Conservation (phyloP, 1,140 invertebrate genomes). For the Drosophila leontia region DNA sequence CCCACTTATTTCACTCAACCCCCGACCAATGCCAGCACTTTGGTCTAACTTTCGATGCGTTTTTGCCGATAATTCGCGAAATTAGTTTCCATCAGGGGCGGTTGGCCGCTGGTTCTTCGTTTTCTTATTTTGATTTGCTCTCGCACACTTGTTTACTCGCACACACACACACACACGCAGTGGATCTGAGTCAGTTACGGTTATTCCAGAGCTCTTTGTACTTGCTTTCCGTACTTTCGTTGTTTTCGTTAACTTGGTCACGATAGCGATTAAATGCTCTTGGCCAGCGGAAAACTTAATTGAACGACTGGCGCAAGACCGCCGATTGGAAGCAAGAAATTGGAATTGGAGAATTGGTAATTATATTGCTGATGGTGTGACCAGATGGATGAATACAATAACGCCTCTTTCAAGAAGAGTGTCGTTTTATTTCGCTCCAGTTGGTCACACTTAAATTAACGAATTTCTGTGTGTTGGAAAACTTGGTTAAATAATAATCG, state of each 20-base stretch:
- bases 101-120: constrained; percentile 25
- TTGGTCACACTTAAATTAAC: neutral
- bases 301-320: constrained; percentile 6
- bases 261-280: constrained; percentile 3
- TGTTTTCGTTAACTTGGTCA: constrained; percentile 11
- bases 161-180: constrained; percentile 12
- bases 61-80: constrained; percentile 54
- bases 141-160: constrained; percentile 70
- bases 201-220: neutral
- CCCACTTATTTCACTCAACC: constrained; percentile 59
- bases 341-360: constrained; percentile 10
- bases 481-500: no score
- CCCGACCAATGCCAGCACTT: constrained; percentile 25
- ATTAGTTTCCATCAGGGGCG: constrained; percentile 74
- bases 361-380: constrained; percentile 28
- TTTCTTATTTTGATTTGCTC: constrained; percentile 78
- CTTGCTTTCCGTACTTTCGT: constrained; percentile 5
- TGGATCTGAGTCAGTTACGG: constrained; percentile 13
- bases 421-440: neutral
- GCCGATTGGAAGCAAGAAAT: constrained; percentile 27
- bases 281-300: constrained; percentile 21
- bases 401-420: neutral
- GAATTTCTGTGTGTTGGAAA: neutral
- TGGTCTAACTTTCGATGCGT: constrained; percentile 18
- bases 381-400: neutral